Base-by-base conservation (phyloP, 2,113 vertebrate species). In the Atlantisia rogersi region DNA sequence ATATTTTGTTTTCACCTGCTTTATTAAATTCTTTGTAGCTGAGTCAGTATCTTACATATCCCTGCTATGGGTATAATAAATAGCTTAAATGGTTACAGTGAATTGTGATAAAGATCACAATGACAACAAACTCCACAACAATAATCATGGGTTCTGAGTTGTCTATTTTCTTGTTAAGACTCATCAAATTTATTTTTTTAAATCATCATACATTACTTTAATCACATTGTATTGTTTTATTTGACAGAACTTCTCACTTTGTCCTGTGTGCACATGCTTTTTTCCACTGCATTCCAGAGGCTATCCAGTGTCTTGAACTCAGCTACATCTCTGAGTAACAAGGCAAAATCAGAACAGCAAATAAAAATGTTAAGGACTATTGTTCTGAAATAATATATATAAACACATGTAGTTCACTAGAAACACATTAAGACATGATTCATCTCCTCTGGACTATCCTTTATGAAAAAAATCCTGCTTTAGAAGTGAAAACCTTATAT, bases 61-160 rank as follows among this genome's bases (percentile, higher is more conserved):
- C 9, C 14, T 73, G 14, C 10, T 56, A 32, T 12, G 24, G 3
- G 4, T n/a, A 52, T 46, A 52, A 73, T 32, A 39, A 39, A 60
- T 6, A 56, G 9, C 16, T 77, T 60, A 90, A 93, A 77, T 0
- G 0, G 64, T 6, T 52, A 17, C 10, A 71, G 25, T 24, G 9
- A 86, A 35, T 11, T 35, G 25, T 40, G 73, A 35, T 62, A 58
- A 86, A 80, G 12, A 74, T 53, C 37, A 59, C 6, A 91, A 56
- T 0, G 3, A 74, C 22, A 75, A 55, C 40, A 76, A 87, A 44
- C 2, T 1, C 12, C 4, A 14, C 48, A 83, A 5, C 0, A 4
- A 4, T 53, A 91, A 73, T 44, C 10, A 48, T 24, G 11, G 6
- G 4, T 31, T 91, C 11, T 10, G 88, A 28, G 31, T 59, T 5